Percentiles rank a stretch among this genome's conserved stretches.
Conservation (phyloP, 35 echinoderm and acorn worm species). For the Diadema setosum region DNA sequence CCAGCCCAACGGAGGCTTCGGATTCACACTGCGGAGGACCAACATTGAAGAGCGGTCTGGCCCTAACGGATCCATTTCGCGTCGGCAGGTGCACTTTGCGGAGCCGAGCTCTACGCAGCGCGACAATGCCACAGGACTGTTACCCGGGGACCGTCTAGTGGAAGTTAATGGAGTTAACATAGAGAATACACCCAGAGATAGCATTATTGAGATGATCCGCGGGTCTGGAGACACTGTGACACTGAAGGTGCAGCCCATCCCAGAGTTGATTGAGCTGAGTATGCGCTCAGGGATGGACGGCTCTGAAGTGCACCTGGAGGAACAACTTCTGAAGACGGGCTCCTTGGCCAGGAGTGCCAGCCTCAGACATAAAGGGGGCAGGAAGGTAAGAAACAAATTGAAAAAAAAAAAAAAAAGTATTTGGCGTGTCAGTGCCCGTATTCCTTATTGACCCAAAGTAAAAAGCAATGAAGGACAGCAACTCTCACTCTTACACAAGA, state of each 20-base stretch:
- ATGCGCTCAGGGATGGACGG: slow-evolving; percentile 80
- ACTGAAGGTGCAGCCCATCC: slow-evolving; percentile 95
- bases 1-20: slow-evolving; percentile 84
- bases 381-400: slow-evolving; percentile 84
- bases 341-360: slow-evolving; percentile 79
- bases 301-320: slow-evolving; percentile 72
- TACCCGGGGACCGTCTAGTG: slow-evolving; percentile 89
- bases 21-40: slow-evolving; percentile 84
- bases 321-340: slow-evolving; percentile 84
- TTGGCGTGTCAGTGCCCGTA: no score
- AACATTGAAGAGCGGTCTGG: slow-evolving; percentile 63
- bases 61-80: slow-evolving; percentile 24
- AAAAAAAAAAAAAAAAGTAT: no score
- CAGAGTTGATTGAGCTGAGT: slow-evolving; percentile 93
- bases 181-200: slow-evolving; percentile 70
- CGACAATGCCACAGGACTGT: slow-evolving; percentile 85
- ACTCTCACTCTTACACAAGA: no score
- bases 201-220: slow-evolving; percentile 81
- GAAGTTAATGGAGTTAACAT: slow-evolving; percentile 91
- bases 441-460: no score
- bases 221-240: slow-evolving; percentile 74
- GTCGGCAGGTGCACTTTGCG: slow-evolving; percentile 89
- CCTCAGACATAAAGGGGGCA: slow-evolving; percentile 63
- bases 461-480: no score
- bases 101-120: slow-evolving; percentile 79